phyloP scores from a whole-genome alignment of 1,140 invertebrate species.

The Periplaneta americana region DNA sequence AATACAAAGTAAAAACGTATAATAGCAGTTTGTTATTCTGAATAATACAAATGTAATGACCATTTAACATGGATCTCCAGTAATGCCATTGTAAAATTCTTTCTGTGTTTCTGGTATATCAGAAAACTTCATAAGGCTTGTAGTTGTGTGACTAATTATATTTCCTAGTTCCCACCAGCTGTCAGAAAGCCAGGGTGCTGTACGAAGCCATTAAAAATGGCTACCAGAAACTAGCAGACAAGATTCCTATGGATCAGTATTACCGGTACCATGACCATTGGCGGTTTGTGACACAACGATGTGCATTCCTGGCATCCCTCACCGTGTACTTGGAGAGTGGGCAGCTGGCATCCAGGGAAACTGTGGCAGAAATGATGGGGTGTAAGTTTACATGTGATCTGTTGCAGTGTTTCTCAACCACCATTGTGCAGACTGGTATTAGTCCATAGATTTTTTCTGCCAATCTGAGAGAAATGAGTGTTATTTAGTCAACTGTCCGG shows the following conservation, averaged over 20 bases:
- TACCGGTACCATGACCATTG: conserved; percentile 85
- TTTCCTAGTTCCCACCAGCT: conserved; percentile 48
- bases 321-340: conserved; percentile 75
- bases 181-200: conserved; percentile 46
- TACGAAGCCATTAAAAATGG: conserved; percentile 50
- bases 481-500: no score
- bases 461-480: no score
- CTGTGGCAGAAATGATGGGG: conserved; percentile 73
- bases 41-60: no score
- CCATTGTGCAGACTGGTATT: no score
- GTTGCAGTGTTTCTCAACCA: no score
- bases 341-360: conserved; percentile 62
- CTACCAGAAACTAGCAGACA: conserved; percentile 48
- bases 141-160: conserved; percentile 14
- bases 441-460: no score
- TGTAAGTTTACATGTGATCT: conserved; percentile 52
- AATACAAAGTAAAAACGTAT: no score
- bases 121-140: no score
- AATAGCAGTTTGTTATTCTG: no score
- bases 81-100: no score
- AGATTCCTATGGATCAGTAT: conserved; percentile 62
- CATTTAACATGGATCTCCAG: no score
- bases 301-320: conserved; percentile 71
- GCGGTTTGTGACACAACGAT: conserved; percentile 72
- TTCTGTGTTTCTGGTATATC: no score